Evolutionary conservation across 2,797 vertebrate genomes (phyloP).

Genomic region (Enteromius fasciolatus): DNA sequence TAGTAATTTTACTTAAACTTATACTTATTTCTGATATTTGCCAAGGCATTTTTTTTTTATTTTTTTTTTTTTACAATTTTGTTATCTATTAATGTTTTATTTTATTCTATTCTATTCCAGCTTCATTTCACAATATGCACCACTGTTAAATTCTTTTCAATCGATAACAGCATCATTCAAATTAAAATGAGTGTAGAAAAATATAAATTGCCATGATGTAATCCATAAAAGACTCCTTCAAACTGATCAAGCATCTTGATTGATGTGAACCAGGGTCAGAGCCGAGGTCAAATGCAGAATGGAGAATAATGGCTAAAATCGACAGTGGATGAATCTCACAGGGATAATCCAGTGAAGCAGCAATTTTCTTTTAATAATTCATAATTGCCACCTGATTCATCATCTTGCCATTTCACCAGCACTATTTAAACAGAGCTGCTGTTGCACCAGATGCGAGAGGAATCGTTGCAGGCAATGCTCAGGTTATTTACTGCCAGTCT

Average conservation of each 20-base stretch:
- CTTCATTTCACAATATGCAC: neutral
- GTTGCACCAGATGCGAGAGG: neutral
- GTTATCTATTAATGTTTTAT: neutral
- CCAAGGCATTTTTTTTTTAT: too few species aligned
- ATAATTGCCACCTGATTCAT: conserved; percentile 15
- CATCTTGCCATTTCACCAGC: conserved; percentile 8
- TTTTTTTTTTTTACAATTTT: too few species aligned
- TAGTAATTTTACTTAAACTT: neutral
- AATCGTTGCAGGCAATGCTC: neutral
- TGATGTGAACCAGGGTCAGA: neutral
- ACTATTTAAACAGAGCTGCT: conserved; percentile 24
- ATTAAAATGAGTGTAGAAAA: neutral
- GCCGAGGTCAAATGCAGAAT: conserved; percentile 6
- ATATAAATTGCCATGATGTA: neutral
- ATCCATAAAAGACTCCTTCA: neutral
- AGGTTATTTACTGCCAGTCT: neutral
- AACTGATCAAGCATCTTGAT: neutral
- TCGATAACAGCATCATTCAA: neutral
- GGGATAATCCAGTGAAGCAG: conserved; percentile 22
- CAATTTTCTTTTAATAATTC: conserved; percentile 24
- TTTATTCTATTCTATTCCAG: neutral
- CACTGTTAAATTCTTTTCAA: neutral
- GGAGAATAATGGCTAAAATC: neutral
- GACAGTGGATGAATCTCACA: neutral
- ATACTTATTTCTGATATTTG: neutral